These are phyloP conservation scores for Barbus barbus DNA, from an alignment of 2,113 vertebrate species.

Conservation along the genomic window DNA sequence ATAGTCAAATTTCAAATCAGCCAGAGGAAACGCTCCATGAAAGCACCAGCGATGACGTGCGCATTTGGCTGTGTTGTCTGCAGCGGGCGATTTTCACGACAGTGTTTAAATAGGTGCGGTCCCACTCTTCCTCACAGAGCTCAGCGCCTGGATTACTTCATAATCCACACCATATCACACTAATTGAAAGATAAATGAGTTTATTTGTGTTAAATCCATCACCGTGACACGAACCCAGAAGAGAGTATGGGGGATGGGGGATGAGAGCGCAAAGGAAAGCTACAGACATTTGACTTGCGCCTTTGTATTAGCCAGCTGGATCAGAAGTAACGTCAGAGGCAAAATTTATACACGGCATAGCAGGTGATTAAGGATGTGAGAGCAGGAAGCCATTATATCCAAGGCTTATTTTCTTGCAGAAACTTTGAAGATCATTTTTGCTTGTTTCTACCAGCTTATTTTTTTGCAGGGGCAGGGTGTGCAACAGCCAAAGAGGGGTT, in stretches of 20 bases:
- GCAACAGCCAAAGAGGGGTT: constrained; percentile 2
- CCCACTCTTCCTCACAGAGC: constrained; percentile 58
- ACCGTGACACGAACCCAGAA: constrained; percentile 68
- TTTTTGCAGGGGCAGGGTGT: background rate
- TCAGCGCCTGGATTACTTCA: constrained; percentile 71
- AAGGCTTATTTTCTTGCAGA: background rate
- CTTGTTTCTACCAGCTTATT: constrained; percentile 44
- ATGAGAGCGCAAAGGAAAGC: constrained; percentile 43
- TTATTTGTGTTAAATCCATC: constrained; percentile 79
- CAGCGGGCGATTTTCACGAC: constrained; percentile 47
- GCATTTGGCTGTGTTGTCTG: constrained; percentile 44
- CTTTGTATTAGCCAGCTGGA: constrained; percentile 43
- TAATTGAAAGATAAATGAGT: constrained; percentile 78
- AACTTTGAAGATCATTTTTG: background rate
- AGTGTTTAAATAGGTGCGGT: constrained; percentile 66
- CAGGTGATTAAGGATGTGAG: constrained; percentile 19
- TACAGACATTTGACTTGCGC: constrained; percentile 27
- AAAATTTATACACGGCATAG: constrained; percentile 1
- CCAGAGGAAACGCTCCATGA: constrained; percentile 62
- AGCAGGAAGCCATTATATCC: background rate
- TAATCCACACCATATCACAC: constrained; percentile 73
- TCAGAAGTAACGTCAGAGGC: constrained; percentile 20
- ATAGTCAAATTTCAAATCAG: constrained; percentile 64
- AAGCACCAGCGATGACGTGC: constrained; percentile 52
- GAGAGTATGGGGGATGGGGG: constrained; percentile 52